These are phyloP conservation scores for Pollimyrus isidori DNA, from an alignment of 2,113 vertebrate species.

Conservation along the genomic window DNA sequence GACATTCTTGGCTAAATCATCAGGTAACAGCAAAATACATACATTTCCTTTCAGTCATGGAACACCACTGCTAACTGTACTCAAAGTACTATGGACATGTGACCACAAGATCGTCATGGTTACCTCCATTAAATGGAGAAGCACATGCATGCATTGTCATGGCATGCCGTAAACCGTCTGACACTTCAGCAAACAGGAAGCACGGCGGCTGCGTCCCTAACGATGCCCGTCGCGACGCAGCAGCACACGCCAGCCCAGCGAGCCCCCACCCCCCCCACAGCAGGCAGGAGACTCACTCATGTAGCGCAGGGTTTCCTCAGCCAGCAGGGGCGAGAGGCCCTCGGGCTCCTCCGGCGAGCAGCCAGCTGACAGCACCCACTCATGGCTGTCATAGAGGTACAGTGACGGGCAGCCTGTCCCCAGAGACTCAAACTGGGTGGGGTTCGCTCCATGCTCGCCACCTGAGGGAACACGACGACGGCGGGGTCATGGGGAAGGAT, in stretches of 20 bases:
- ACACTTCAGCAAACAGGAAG: not conserved
- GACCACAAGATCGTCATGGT: not conserved
- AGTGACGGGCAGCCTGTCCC: slow-evolving; percentile 57
- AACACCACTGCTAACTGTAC: not conserved
- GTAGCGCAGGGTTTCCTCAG: slow-evolving; percentile 83
- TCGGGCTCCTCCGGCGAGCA: slow-evolving; percentile 54
- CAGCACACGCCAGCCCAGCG: not conserved
- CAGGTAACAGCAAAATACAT: not conserved
- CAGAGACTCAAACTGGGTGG: not conserved
- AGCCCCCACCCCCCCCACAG: not conserved
- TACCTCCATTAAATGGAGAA: not conserved
- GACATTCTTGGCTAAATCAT: not conserved
- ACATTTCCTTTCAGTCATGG: not conserved
- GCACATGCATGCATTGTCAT: not conserved
- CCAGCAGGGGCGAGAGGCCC: slow-evolving; percentile 64
- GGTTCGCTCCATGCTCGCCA: not conserved
- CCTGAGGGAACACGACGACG: not conserved
- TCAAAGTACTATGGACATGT: not conserved
- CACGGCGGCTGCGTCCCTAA: not conserved
- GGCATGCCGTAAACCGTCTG: not conserved
- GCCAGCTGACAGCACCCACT: slow-evolving; percentile 68
- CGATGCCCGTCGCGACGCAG: not conserved
- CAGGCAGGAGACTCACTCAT: slow-evolving; percentile 72
- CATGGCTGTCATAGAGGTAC: slow-evolving; percentile 79
- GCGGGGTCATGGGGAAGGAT: not conserved